Percentiles rank a stretch among this genome's conserved stretches.
These are phyloP conservation scores for Discoglossus pictus DNA, from an alignment of 2,797 vertebrate species.

Conservation along the genomic window DNA sequence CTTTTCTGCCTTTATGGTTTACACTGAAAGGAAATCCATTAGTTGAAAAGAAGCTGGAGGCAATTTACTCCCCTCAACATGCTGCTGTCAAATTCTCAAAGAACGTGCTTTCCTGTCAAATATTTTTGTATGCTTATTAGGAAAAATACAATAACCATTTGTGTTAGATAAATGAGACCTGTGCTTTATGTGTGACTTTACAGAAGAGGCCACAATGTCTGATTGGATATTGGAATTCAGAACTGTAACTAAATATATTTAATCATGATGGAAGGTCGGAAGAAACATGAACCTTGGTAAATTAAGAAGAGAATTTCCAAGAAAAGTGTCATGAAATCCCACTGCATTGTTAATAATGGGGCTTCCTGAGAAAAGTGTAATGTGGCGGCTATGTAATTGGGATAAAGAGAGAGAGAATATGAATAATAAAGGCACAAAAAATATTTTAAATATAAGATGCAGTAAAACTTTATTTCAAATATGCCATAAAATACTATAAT, in stretches of 20 bases:
- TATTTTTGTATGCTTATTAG: conserved; percentile 46
- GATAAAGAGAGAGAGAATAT: no score
- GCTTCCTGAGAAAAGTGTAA: no score
- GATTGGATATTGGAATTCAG: not conserved
- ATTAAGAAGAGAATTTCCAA: no score
- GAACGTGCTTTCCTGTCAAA: conserved; percentile 41
- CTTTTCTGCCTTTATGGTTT: conserved; percentile 25
- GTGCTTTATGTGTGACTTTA: conserved; percentile 7
- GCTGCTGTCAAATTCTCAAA: conserved; percentile 37
- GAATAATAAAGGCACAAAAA: no score
- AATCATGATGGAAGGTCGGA: no score
- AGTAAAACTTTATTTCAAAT: no score
- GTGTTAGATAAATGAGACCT: conserved; percentile 28
- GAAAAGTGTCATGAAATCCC: no score
- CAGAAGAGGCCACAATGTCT: conserved; percentile 4
- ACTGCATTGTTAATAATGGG: no score
- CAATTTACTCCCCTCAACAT: conserved; percentile 43
- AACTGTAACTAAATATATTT: not conserved
- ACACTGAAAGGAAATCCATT: conserved; percentile 51
- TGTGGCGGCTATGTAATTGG: no score
- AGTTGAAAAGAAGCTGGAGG: conserved; percentile 4
- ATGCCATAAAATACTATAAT: no score
- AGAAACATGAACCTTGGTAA: no score
- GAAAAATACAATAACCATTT: conserved; percentile 18
- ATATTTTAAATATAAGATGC: no score